Percentiles rank a stretch among this genome's conserved stretches.
Conservation (phyloP, 2,888 invertebrate genomes). For the Dasypolia templi region DNA sequence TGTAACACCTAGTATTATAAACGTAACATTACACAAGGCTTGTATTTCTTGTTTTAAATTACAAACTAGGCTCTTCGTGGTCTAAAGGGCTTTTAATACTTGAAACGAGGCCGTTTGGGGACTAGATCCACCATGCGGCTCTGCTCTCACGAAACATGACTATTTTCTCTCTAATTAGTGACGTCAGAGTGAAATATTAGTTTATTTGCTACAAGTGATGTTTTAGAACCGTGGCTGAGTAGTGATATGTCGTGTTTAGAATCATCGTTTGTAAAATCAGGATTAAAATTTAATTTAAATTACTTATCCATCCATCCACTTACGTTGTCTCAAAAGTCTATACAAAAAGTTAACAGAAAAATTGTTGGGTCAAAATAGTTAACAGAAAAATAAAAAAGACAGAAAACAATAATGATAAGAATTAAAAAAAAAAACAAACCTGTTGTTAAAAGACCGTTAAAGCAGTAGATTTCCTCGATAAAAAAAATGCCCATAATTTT, state of each 20-base stretch:
- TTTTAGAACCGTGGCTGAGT: not conserved
- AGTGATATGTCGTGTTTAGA: not conserved
- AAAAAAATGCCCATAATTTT: too few relatives aligned
- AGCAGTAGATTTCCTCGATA: too few relatives aligned
- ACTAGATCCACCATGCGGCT: slow-evolving; percentile 3
- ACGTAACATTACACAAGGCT: not conserved
- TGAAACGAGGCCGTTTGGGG: slow-evolving; percentile 27
- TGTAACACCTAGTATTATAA: not conserved
- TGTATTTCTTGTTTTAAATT: slow-evolving; percentile 12
- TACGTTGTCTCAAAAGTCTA: too few relatives aligned
- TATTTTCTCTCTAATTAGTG: slow-evolving; percentile 34
- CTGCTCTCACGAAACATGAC: slow-evolving; percentile 26
- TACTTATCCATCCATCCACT: too few relatives aligned
- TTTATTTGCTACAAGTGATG: slow-evolving; percentile 12
- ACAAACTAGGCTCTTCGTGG: not conserved
- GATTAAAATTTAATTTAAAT: not conserved
- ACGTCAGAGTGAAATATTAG: slow-evolving; percentile 21
- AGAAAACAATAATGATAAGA: too few relatives aligned
- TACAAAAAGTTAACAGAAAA: too few relatives aligned
- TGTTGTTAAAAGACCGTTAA: too few relatives aligned
- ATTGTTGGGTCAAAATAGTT: too few relatives aligned
- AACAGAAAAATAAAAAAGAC: too few relatives aligned
- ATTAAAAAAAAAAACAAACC: too few relatives aligned
- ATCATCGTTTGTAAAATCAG: not conserved
- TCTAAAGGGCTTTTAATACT: slow-evolving; percentile 12